These are phyloP conservation scores for Chinchilla lanigera DNA, from an alignment of 2,113 vertebrate genomes.

Conservation along the genomic window DNA sequence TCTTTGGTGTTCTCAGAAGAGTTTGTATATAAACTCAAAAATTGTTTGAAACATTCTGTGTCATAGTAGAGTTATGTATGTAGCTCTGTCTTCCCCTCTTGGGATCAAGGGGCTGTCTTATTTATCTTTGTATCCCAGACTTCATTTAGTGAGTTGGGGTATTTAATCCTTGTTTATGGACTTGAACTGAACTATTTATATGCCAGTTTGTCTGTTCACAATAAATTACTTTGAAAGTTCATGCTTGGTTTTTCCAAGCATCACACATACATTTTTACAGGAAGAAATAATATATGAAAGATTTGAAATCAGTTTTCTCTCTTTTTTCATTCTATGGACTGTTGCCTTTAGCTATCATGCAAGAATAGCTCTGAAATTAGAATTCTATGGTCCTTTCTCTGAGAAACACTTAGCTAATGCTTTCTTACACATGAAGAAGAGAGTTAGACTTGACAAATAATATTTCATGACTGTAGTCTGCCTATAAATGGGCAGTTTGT, in stretches of 20 bases:
- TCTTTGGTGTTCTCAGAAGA: neutral
- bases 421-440: neutral
- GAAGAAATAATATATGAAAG: neutral
- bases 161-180: neutral
- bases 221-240: conserved; percentile 1
- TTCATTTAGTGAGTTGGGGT: neutral
- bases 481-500: neutral
- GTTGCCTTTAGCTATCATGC: neutral
- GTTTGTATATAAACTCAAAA: conserved; percentile 26
- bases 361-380: neutral
- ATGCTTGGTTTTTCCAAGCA: neutral
- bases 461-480: neutral
- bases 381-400: neutral
- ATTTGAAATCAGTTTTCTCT: neutral
- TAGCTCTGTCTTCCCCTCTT: neutral
- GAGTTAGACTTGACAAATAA: neutral
- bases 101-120: neutral
- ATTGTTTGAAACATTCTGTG: neutral
- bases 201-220: neutral
- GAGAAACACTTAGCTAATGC: neutral
- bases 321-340: neutral
- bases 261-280: neutral
- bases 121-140: neutral
- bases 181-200: neutral
- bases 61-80: neutral